Conservation (phyloP, 2,888 invertebrate genomes). For the Monochamus alternatus region DNA sequence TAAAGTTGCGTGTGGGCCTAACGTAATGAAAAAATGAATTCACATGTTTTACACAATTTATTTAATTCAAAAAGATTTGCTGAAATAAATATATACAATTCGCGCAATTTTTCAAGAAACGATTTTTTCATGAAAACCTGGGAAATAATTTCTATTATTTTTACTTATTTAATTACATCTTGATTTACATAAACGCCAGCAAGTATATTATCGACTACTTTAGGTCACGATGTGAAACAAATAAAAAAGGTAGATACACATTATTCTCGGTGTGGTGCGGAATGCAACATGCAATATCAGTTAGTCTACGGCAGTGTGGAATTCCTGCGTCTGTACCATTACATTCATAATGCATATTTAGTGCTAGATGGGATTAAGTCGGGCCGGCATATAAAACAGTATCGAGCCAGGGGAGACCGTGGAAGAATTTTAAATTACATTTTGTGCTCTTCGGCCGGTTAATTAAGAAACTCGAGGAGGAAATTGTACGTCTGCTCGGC, state of each 20-base stretch:
- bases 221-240: not conserved
- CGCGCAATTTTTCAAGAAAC: too few species aligned
- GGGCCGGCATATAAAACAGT: constrained; percentile 12
- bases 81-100: too few species aligned
- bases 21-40: too few species aligned
- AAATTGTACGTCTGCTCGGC: constrained; percentile 32
- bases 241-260: not conserved
- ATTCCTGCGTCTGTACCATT: not conserved
- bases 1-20: too few species aligned
- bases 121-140: too few species aligned
- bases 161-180: too few species aligned
- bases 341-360: not conserved
- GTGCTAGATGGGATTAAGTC: not conserved
- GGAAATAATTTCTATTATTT: too few species aligned
- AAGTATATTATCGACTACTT: not conserved
- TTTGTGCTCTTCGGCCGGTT: constrained; percentile 22
- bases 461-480: constrained; percentile 34
- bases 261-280: not conserved
- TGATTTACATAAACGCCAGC: not conserved
- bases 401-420: constrained; percentile 24
- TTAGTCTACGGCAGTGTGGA: not conserved
- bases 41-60: too few species aligned
- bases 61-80: too few species aligned
- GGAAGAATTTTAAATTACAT: constrained; percentile 26
- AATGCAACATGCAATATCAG: not conserved